A percentile compares a stretch with the other conserved stretches of the same genome.
These are phyloP conservation scores for Ranitomeya imitator DNA, from an alignment of 2,113 vertebrate genomes.

Conservation along the genomic window DNA sequence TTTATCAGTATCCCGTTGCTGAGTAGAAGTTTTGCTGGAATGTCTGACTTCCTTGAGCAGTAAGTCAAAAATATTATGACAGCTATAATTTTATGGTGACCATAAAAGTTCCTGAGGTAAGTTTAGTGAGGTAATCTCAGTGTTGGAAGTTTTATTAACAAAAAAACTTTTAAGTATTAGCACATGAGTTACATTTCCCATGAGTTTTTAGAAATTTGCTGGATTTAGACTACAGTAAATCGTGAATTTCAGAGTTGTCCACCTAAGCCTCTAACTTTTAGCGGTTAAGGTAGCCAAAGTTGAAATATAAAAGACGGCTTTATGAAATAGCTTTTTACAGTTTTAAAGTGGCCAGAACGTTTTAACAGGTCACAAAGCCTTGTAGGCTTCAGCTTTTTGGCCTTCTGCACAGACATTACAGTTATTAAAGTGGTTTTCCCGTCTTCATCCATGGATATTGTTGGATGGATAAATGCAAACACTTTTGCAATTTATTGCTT, in stretches of 20 bases:
- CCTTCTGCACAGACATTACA: not conserved
- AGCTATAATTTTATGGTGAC: constrained; percentile 74
- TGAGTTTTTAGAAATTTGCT: constrained; percentile 71
- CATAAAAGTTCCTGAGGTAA: constrained; percentile 77
- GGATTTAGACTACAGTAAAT: constrained; percentile 68
- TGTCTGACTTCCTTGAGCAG: constrained; percentile 71
- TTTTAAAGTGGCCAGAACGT: constrained; percentile 19
- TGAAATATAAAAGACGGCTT: constrained; percentile 66
- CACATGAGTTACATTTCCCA: constrained; percentile 72
- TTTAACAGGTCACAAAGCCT: constrained; percentile 14
- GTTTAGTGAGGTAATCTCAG: constrained; percentile 77
- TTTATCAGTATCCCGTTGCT: constrained; percentile 74
- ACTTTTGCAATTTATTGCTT: too few relatives aligned
- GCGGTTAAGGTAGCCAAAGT: constrained; percentile 65
- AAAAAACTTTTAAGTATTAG: constrained; percentile 70
- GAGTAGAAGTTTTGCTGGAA: constrained; percentile 76
- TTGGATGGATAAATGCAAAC: too few relatives aligned
- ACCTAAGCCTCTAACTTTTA: constrained; percentile 71
- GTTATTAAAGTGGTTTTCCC: not conserved
- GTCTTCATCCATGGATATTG: too few relatives aligned
- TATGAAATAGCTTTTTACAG: constrained; percentile 63
- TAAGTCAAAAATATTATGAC: constrained; percentile 77
- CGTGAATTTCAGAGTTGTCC: constrained; percentile 69
- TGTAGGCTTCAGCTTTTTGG: not conserved
- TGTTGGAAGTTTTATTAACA: constrained; percentile 78